Evolutionary conservation across 2,888 invertebrate genomes (phyloP), one percentile per base, ranked within the genome.

Genomic region (Lysandra bellargus): DNA sequence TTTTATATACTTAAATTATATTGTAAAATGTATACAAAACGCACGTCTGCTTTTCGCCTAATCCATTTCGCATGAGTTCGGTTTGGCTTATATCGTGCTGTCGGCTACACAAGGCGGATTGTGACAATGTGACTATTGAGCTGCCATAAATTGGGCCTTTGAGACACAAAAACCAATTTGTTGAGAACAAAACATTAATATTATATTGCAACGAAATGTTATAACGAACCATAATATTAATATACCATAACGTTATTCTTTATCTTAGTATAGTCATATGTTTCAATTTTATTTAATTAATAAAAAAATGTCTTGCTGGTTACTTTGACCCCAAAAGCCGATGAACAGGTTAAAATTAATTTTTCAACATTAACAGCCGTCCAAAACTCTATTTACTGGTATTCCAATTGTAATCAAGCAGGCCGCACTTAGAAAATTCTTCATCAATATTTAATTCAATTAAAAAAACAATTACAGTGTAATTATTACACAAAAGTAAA

Each of bases 31-130:
- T 6, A 40, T 40, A 40, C 6, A 40, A 6, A 78, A 85, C 85
- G 87, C 84, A 85, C 83, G 85, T 88, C 80, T 84, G 83, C 73
- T 75, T 74, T 60, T 57, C 23, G 7, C 33, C 80, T 80, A 82
- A 86, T 85, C 82, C 85, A 82, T 85, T 85, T 84, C 83, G 83
- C 81, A 80, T 83, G 86, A 87, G 87, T 86, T 87, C 84, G 86
- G 86, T 83, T 80, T 80, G 81, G 79, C 83, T 82, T 82, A 85
- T 86, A 87, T 87, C 87, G 87, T 84, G 86, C 88, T 89, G 90
- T 91, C 91, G 87, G 73, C 81, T 82, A 82, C 92, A 91, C 89
- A 87, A 88, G 86, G 83, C 78, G 80, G 33, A 76, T 4, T 76
- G 57, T 57, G 49, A 53, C 76, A 76, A 53, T 76, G 76, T 76